Evolutionary conservation across 2,113 vertebrate species (phyloP), one percentile per base, ranked within the genome.

Genomic region (Hiodon tergisus): DNA sequence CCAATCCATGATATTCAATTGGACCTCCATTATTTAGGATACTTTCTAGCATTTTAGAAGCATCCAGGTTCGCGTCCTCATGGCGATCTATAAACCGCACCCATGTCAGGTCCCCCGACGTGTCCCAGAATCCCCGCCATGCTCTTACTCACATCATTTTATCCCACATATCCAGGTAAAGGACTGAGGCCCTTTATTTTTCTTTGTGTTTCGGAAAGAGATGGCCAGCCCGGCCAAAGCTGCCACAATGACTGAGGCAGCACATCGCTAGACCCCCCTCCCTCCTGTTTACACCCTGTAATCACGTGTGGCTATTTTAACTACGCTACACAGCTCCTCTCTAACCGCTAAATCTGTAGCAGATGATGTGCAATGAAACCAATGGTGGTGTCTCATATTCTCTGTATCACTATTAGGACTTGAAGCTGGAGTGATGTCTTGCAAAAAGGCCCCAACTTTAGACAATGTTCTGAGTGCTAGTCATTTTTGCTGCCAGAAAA

Each of bases 351-450:
- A 31, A 31, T 31, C 31, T 31, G 31, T 31, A 31, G 31, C 31
- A 31, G 48, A 60, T 48, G 17, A 59, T 17, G 55, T 5, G 70
- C 70, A 71, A 47, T 71, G 70, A n/a, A 14, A 71, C 10, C 54
- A 48, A 59, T 59, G 59, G 46, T 31, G 7, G 14, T 57, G 53
- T 11, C 16, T 71, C 11, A 57, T 55, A 57, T 55, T 71, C n/a
- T 71, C 53, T n/a, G 16, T 31, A 71, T 2, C 53, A 55, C 66
- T 8, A 9, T 9, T 48, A n/a, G 54, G 69, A 71, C 13, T 31
- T 31, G 31, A 31, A 31, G 31, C 31, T 31, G 31, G 31, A 31
- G 31, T 31, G 31, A 31, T 31, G 31, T 31, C 31, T 31, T 31
- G 31, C 31, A 31, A 31, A 31, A 31, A 31, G 31, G 31, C 31